Percentiles rank a stretch among this genome's conserved stretches.
Conservation (phyloP, 2,888 invertebrate species). For the Dicranocentrus wangi region DNA sequence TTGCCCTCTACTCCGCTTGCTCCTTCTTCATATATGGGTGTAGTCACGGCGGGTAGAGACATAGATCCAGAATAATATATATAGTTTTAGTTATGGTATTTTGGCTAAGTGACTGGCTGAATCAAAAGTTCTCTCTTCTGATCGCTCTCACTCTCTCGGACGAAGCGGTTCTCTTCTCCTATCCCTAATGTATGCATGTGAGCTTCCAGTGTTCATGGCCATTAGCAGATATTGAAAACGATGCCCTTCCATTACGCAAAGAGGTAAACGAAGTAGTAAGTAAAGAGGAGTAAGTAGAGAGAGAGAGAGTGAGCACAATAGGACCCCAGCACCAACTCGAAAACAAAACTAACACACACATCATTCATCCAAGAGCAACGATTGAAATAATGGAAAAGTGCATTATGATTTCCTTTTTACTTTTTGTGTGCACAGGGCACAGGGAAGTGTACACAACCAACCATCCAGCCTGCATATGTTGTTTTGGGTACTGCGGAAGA, state of each 20-base stretch:
- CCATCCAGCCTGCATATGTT: too few species aligned
- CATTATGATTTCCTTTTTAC: slow-evolving; percentile 54
- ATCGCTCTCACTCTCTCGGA: neutral
- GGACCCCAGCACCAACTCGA: slow-evolving; percentile 52
- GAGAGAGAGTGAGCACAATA: slow-evolving; percentile 50
- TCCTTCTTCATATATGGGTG: slow-evolving; percentile 8
- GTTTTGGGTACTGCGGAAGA: too few species aligned
- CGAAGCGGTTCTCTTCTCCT: neutral
- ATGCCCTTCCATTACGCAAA: slow-evolving; percentile 55
- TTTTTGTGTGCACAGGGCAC: neutral
- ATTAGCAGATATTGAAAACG: slow-evolving; percentile 59
- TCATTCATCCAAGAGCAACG: slow-evolving; percentile 49
- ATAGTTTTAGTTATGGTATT: slow-evolving; percentile 58
- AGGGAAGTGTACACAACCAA: too few species aligned
- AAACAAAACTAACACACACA: slow-evolving; percentile 57
- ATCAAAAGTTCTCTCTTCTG: slow-evolving; percentile 59
- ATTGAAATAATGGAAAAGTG: slow-evolving; percentile 61
- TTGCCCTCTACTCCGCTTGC: neutral
- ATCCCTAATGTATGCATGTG: slow-evolving; percentile 46
- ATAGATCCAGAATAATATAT: too few species aligned
- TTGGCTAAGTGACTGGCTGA: slow-evolving; percentile 55
- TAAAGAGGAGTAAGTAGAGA: too few species aligned
- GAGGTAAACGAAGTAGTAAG: slow-evolving; percentile 56
- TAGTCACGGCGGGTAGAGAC: too few species aligned
- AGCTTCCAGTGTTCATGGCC: slow-evolving; percentile 38